These are phyloP conservation scores for Drosophila guanche DNA, from an alignment of 1,140 invertebrate genomes.

Conservation along the genomic window DNA sequence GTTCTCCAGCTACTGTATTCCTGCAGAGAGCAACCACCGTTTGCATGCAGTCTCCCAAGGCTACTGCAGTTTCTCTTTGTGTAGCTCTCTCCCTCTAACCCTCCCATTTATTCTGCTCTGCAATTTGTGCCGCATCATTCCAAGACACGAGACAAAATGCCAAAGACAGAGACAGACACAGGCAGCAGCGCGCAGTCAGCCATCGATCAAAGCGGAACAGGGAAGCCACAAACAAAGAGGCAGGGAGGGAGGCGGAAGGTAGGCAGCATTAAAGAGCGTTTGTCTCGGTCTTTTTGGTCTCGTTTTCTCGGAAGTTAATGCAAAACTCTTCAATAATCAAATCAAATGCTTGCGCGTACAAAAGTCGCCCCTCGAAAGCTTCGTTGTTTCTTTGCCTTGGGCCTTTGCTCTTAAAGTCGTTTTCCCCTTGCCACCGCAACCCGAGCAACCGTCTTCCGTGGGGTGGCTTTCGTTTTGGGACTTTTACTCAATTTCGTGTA, in stretches of 20 bases:
- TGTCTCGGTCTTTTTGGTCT: constrained; percentile 23
- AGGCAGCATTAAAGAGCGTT: constrained; percentile 24
- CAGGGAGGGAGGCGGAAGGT: background rate
- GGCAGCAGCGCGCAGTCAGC: constrained; percentile 16
- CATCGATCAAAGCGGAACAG: constrained; percentile 31
- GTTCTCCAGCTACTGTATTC: too few relatives aligned
- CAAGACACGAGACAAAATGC: constrained; percentile 60
- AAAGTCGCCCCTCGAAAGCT: constrained; percentile 59
- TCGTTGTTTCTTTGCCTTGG: constrained; percentile 38
- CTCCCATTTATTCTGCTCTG: constrained; percentile 21
- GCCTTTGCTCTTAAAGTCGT: constrained; percentile 35
- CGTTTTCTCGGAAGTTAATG: constrained; percentile 69
- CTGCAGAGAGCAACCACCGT: too few relatives aligned
- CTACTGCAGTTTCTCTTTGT: constrained; percentile 7
- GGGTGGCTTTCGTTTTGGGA: constrained; percentile 67
- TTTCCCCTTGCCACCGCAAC: constrained; percentile 5
- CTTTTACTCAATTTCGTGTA: constrained; percentile 77
- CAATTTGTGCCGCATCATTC: constrained; percentile 66
- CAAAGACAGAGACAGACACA: constrained; percentile 45
- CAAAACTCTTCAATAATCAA: constrained; percentile 79
- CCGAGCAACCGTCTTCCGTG: too few relatives aligned
- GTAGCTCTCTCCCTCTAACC: constrained; percentile 19
- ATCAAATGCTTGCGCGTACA: constrained; percentile 69
- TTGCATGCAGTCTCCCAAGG: too few relatives aligned
- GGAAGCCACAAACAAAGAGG: background rate